Conservation (phyloP, 2,888 invertebrate genomes). For the Apodemia duryi region DNA sequence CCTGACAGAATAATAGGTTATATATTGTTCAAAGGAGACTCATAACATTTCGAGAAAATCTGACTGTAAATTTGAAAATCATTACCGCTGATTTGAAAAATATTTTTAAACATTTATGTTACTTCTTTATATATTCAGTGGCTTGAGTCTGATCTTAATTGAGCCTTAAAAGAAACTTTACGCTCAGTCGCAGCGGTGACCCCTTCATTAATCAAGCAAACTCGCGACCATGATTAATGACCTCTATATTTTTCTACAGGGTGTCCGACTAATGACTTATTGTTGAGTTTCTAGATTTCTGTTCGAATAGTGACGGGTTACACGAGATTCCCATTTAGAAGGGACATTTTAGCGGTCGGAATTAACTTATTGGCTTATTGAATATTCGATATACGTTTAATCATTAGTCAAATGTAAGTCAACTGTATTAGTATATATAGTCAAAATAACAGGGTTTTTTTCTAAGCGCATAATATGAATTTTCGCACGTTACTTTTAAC, state of each 20-base stretch:
- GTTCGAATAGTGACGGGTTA: conserved; percentile 12
- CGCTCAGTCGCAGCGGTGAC: conserved; percentile 16
- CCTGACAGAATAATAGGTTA: too few species aligned
- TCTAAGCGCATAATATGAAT: too few species aligned
- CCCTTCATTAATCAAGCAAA: conserved; percentile 21
- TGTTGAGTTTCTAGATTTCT: conserved; percentile 18
- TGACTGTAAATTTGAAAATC: too few species aligned
- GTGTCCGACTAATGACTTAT: conserved; percentile 19
- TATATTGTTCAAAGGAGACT: too few species aligned
- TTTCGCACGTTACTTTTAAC: too few species aligned
- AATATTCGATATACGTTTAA: neutral
- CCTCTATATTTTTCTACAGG: conserved; percentile 20
- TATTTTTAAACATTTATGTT: conserved; percentile 2
- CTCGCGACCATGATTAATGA: conserved; percentile 19
- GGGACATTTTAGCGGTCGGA: neutral
- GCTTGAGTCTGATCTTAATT: conserved; percentile 6
- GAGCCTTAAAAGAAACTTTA: conserved; percentile 5
- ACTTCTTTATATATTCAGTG: neutral
- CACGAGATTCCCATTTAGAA: conserved; percentile 19
- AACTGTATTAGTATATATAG: too few species aligned
- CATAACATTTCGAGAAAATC: too few species aligned
- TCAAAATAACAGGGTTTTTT: too few species aligned
- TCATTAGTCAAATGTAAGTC: neutral
- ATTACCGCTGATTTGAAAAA: too few species aligned
- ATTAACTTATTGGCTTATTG: conserved; percentile 2